Evolutionary conservation across 2,888 invertebrate species (phyloP).

Genomic region (Chrysolina oricalcia): DNA sequence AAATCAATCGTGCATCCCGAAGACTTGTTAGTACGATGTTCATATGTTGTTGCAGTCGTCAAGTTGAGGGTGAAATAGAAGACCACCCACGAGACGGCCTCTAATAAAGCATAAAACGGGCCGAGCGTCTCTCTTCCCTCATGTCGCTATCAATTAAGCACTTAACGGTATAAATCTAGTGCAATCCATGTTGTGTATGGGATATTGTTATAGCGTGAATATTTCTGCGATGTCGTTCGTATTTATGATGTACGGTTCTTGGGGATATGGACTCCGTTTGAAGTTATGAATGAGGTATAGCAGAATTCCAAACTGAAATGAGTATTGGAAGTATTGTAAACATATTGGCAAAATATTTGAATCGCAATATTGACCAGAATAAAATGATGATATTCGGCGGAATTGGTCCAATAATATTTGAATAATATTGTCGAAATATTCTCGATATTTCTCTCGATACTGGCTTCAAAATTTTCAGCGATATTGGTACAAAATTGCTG

Average conservation of each 20-base stretch:
- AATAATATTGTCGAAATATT: no score
- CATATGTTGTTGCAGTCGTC: conserved; percentile 64
- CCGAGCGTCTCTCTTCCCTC: conserved; percentile 49
- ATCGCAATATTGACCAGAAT: no score
- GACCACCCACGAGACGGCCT: conserved; percentile 63
- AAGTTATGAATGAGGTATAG: background rate
- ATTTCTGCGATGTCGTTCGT: conserved; percentile 12
- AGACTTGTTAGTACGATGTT: conserved; percentile 64
- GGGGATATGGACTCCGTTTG: background rate
- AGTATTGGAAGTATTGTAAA: no score
- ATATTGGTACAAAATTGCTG: no score
- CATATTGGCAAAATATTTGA: no score
- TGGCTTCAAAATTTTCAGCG: no score
- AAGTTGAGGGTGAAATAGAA: conserved; percentile 60
- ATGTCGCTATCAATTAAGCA: conserved; percentile 55
- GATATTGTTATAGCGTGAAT: conserved; percentile 14
- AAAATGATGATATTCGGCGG: no score
- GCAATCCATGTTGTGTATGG: conserved; percentile 38
- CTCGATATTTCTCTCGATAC: no score
- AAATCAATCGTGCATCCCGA: conserved; percentile 66
- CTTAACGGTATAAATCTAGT: conserved; percentile 44
- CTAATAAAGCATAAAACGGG: conserved; percentile 45
- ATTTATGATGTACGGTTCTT: conserved; percentile 2
- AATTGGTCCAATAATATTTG: no score
- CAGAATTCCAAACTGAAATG: background rate